Conservation (phyloP, 2,888 invertebrate genomes). For the Ophion ellenae region DNA sequence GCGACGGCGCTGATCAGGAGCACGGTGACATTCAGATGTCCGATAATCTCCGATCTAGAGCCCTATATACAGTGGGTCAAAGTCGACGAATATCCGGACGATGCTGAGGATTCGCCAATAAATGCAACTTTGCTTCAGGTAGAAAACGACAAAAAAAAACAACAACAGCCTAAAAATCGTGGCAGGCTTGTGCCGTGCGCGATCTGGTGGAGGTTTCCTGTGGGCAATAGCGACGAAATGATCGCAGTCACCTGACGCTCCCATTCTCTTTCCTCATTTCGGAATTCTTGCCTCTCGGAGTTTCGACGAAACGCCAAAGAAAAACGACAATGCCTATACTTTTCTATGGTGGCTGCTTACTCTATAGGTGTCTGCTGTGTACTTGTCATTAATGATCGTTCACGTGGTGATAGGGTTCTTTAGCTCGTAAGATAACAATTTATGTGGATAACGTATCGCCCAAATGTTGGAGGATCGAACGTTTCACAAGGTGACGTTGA, state of each 20-base stretch:
- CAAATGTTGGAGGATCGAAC: background rate
- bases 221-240: constrained; percentile 45
- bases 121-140: constrained; percentile 84
- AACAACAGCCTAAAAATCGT: constrained; percentile 23
- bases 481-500: background rate
- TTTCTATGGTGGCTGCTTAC: constrained; percentile 64
- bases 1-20: constrained; percentile 90
- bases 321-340: constrained; percentile 25
- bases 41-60: constrained; percentile 91
- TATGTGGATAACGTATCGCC: background rate
- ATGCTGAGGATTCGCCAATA: constrained; percentile 76
- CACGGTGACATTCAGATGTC: constrained; percentile 90
- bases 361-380: constrained; percentile 38
- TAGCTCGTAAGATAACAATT: constrained; percentile 15
- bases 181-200: background rate
- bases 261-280: constrained; percentile 28
- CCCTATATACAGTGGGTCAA: constrained; percentile 93
- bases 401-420: constrained; percentile 43
- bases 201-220: constrained; percentile 74
- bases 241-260: constrained; percentile 8
- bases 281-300: constrained; percentile 13
- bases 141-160: constrained; percentile 68
- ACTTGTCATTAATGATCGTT: constrained; percentile 48
- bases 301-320: constrained; percentile 9
- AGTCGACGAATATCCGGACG: constrained; percentile 82